Base-by-base conservation (phyloP, 2,888 invertebrate species). In the Sisyra nigra region DNA sequence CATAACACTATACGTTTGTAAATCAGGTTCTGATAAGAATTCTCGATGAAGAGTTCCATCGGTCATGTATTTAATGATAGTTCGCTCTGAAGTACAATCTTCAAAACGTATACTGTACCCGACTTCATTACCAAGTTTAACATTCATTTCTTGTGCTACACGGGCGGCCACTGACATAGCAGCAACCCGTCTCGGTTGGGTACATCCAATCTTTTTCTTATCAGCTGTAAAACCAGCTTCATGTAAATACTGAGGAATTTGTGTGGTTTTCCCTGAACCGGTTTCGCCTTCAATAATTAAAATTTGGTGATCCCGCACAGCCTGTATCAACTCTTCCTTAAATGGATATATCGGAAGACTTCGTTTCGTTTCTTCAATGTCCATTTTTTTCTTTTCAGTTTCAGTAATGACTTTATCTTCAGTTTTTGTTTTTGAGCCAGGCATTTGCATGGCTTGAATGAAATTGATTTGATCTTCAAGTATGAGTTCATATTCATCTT, bases 141-240 rank as follows among this genome's bases (percentile, higher is more conserved):
- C 86, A 50, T 79, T 77, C 88, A 97, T 91, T 72, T 99, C 98
- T 59, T 97, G 88, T 2, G 97, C 89, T 1, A 99, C 98, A 59
- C 98, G 76, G 3, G 96, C 85, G 14, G 98, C 91, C 15, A 99
- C 98, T n/a, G 93, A 93, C 98, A 98, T 99, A 2, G 98, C 96
- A 15, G 98, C 98, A 2, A 99, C 98, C 61, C 98, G 71, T 49
- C 97, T 70, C 0, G 98, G 97, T 61, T 96, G 94, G 0, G 97
- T 98, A 57, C 97, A 98, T 1, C 96, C 97, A 54, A 97, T 88
- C 62, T 83, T 81, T 66, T 87, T 89, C 31, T 76, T 80, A 56
- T 82, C 79, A 41, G 74, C 66, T 2, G 86, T 84, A 55, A 83
- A 91, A 2, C 89, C 97, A 38, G 93, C 85, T 58, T 98, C 94